Base-by-base conservation (phyloP, 2,113 vertebrate species). In the Puntigrus tetrazona region DNA sequence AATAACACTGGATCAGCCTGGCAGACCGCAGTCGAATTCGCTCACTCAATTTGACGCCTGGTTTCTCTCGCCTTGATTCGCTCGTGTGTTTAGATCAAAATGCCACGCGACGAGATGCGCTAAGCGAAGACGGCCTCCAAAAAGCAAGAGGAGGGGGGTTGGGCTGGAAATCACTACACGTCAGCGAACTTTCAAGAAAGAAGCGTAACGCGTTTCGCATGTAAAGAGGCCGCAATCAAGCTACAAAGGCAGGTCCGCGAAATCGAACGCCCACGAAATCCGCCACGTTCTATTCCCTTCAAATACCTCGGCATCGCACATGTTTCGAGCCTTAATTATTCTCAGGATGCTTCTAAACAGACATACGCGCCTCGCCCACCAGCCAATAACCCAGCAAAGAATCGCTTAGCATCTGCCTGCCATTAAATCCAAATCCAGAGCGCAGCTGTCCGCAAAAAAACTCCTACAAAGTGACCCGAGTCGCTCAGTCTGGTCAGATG, bases 371-470 rank as follows among this genome's bases (percentile, higher is more conserved):
- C 52, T 31, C 65, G 41, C 14, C 84, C 52, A 38, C 38, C 61
- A 31, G 45, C 79, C 72, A 86, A 86, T 65, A 77, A n/a, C 36
- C 45, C 73, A 59, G 50, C 72, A 47, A 67, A 65, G 34, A 84
- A 74, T 78, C 72, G 55, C 85, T 79, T 27, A 89, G 92, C 92
- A 94, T 94, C 92, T 94, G 94, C 90, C 81, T 59, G 10, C 18
- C 85, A 92, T 89, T 92, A 92, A 93, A 93, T 93, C 90, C 92
- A 88, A 90, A 88, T 87, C 85, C 92, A 91, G 91, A 86, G 88
- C 87, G 90, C 92, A 94, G 92, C 92, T 93, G 93, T 94, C 92
- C 89, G 91, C 90, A 75, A 75, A 75, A n/a, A 92, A 91, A 92
- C 91, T 85, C 84, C 88, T 18, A 77, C 36, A 91, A 91, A 91